Evolutionary conservation across 2,113 vertebrate genomes (phyloP).

Genomic region (Bufo gargarizans): DNA sequence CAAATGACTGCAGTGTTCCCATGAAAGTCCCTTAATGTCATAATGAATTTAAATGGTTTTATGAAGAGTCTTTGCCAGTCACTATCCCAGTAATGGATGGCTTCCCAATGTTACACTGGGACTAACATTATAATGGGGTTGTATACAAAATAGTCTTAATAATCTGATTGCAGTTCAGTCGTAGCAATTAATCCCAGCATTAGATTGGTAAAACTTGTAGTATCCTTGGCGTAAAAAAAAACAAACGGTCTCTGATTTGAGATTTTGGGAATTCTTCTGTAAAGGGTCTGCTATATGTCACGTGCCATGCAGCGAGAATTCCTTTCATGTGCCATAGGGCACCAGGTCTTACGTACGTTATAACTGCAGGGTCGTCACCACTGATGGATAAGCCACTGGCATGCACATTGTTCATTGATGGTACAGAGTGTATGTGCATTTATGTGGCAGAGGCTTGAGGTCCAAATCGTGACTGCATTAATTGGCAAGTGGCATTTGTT

Average conservation of each 20-base stretch:
- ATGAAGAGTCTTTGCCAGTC: background rate
- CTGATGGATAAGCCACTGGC: background rate
- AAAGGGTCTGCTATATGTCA: background rate
- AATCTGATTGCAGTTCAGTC: background rate
- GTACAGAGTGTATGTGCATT: background rate
- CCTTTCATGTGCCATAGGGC: background rate
- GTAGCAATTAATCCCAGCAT: background rate
- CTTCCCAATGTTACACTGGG: background rate
- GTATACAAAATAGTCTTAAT: background rate
- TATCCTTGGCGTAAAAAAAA: background rate
- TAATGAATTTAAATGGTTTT: background rate
- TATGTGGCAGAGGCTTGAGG: background rate
- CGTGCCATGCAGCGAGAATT: background rate
- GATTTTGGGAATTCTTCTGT: background rate
- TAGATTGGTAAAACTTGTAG: no score
- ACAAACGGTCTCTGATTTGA: background rate
- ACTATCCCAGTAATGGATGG: background rate
- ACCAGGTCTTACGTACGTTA: background rate
- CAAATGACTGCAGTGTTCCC: conserved; percentile 27
- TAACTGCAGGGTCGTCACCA: background rate
- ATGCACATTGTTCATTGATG: background rate
- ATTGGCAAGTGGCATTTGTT: background rate
- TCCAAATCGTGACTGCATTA: background rate
- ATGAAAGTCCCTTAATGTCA: conserved; percentile 23
- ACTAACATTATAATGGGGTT: background rate